Base-by-base conservation (phyloP, 2,888 invertebrate species). In the Leucoptera coffeella region DNA sequence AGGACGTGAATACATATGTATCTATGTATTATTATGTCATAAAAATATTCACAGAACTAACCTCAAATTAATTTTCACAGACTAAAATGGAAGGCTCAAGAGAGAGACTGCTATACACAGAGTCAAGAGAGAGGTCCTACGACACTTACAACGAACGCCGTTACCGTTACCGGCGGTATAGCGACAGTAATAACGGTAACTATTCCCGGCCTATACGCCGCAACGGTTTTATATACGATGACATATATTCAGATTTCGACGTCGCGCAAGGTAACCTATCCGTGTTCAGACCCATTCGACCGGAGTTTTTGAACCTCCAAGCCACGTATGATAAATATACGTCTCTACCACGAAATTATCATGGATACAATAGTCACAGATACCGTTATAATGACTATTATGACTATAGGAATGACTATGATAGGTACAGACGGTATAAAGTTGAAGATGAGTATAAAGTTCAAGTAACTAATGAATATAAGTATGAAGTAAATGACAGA, bases 181-280 rank as follows among this genome's bases (percentile, higher is more conserved):
- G 9, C 17, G 17, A 17, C 6, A 7, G 9, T 9, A 9, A 17
- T 7, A 17, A 9, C 6, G 6, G 6, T 9, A 19, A 23, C 3
- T n/a, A 10, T 7, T 27, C 22, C 27, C n/a, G 50, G 35, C 58
- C 60, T 5, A 45, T 51, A 40, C 43, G 67, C 21, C 65, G 56
- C 37, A 67, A 69, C 30, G 69, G 69, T 2, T 69, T 59, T 35
- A 67, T 71, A 9, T 69, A 59, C 36, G 72, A 72, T 49, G 72
- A 72, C 34, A 65, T 71, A 20, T 72, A 72, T 33, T 67, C 67
- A 13, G 67, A 69, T 35, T 69, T 64, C 35, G 69, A 69, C 26
- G 69, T 67, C 42, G 64, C 65, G 4, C 69, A 69, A 42, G 69
- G 67, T 3, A 43, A 60, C 2, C 30, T 72, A 12, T 72, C 72